Conservation (phyloP, 2,797 vertebrate genomes). For the Phoeniculus purpureus region DNA sequence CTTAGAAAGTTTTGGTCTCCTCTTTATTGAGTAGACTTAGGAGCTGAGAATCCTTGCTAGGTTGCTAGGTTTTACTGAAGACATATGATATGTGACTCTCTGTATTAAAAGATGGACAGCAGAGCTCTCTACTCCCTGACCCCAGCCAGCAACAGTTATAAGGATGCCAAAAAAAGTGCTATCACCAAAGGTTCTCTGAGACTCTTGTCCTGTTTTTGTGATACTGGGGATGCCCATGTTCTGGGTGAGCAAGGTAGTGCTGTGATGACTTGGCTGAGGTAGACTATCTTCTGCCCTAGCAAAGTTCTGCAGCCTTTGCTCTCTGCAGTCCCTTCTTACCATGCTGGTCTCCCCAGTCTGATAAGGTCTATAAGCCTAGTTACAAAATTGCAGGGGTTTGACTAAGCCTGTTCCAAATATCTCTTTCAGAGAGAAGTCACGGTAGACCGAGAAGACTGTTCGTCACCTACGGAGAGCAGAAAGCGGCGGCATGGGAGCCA, state of each 20-base stretch:
- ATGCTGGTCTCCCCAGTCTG: neutral
- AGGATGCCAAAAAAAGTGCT: neutral
- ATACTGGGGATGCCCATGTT: neutral
- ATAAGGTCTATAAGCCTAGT: neutral
- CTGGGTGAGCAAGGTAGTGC: neutral
- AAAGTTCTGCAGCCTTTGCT: neutral
- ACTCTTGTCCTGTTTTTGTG: neutral
- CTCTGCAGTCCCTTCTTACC: neutral
- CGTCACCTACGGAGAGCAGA: constrained; percentile 82
- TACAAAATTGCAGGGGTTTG: neutral
- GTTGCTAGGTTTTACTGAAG: neutral
- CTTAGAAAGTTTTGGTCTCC: neutral
- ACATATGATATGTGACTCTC: neutral
- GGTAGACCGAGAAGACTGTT: constrained; percentile 82
- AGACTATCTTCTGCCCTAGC: neutral
- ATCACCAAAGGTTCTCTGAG: neutral
- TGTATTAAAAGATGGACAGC: neutral
- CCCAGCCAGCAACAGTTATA: neutral
- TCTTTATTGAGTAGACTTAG: neutral
- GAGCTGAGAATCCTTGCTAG: neutral
- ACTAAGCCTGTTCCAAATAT: constrained; percentile 57
- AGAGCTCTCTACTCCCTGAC: neutral
- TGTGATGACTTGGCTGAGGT: neutral
- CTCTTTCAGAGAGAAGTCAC: constrained; percentile 76
- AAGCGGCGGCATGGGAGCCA: constrained; percentile 76